Evolutionary conservation across 2,797 vertebrate species (phyloP).

Genomic region (Anabacerthia variegaticeps): DNA sequence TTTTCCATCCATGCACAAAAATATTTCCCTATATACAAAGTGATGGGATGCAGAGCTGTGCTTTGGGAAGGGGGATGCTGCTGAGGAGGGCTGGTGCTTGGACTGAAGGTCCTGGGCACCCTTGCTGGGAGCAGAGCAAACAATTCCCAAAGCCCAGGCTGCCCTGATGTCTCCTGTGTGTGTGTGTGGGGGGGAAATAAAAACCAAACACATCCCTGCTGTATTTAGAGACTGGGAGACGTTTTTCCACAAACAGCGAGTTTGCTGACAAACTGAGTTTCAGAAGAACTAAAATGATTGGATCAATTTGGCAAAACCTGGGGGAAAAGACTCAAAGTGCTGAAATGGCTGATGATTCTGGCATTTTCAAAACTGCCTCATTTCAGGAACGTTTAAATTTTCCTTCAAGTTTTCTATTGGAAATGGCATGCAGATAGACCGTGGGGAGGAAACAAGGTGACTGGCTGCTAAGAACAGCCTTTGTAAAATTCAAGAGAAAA

Average conservation of each 20-base stretch:
- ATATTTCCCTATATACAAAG: neutral
- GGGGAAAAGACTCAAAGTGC: constrained; percentile 43
- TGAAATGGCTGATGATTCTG: constrained; percentile 62
- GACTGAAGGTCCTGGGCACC: neutral
- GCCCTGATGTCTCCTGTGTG: neutral
- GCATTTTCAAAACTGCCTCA: constrained; percentile 56
- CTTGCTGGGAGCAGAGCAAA: neutral
- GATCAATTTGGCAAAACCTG: constrained; percentile 62
- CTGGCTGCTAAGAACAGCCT: neutral
- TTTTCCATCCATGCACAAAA: neutral
- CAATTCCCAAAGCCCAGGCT: neutral
- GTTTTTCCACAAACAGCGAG: neutral
- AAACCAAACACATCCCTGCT: neutral
- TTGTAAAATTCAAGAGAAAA: neutral
- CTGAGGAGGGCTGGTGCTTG: neutral
- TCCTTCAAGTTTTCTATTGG: constrained; percentile 1
- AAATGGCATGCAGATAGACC: neutral
- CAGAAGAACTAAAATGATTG: constrained; percentile 62
- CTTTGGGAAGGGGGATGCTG: neutral
- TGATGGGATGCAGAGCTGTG: neutral
- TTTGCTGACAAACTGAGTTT: constrained; percentile 43
- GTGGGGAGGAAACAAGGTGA: neutral
- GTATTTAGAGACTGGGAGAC: neutral
- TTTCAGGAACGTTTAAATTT: constrained; percentile 25
- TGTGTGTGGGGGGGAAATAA: neutral